phyloP scores from a whole-genome alignment of 1,140 invertebrate species.

The Drosophila pandora region DNA sequence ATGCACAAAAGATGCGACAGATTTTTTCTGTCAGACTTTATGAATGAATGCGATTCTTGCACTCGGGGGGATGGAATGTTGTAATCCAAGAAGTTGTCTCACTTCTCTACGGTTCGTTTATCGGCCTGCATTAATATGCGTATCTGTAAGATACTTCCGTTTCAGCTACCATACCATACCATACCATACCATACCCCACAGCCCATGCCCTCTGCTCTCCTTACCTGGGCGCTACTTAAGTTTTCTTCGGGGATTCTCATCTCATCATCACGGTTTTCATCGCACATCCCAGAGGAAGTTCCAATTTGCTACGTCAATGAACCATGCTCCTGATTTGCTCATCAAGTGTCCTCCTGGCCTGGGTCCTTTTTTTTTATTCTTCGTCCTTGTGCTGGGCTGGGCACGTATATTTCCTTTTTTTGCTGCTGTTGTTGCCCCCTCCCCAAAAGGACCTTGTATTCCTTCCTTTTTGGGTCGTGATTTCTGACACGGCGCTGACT shows the following conservation, averaged over 20 bases:
- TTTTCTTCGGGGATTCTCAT: slow-evolving; percentile 51
- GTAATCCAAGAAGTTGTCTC: slow-evolving; percentile 71
- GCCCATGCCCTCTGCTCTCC: slow-evolving; percentile 9
- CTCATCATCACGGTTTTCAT: slow-evolving; percentile 28
- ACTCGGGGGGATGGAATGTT: slow-evolving; percentile 44
- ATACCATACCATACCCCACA: slow-evolving; percentile 3
- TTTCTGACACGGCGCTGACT: slow-evolving; percentile 66
- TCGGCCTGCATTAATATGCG: slow-evolving; percentile 72
- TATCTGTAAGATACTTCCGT: slow-evolving; percentile 69
- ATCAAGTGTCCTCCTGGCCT: slow-evolving; percentile 39
- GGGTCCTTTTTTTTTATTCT: slow-evolving; percentile 1
- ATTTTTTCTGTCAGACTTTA: slow-evolving; percentile 14
- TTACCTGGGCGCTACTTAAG: slow-evolving; percentile 56
- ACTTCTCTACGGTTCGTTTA: slow-evolving; percentile 43
- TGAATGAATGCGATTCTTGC: slow-evolving; percentile 58
- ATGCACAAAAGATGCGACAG: slow-evolving; percentile 50
- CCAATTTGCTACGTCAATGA: slow-evolving; percentile 83
- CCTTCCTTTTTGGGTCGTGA: slow-evolving; percentile 42
- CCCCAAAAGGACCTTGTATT: slow-evolving; percentile 23
- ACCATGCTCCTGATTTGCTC: slow-evolving; percentile 69
- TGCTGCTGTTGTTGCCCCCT: not conserved
- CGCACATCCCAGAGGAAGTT: slow-evolving; percentile 75
- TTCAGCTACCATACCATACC: slow-evolving; percentile 7
- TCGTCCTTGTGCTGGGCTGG: slow-evolving; percentile 1
- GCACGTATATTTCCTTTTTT: not conserved